Evolutionary conservation across 2,113 vertebrate species (phyloP), one percentile per base, ranked within the genome.

Genomic region (Seriola dumerili): DNA sequence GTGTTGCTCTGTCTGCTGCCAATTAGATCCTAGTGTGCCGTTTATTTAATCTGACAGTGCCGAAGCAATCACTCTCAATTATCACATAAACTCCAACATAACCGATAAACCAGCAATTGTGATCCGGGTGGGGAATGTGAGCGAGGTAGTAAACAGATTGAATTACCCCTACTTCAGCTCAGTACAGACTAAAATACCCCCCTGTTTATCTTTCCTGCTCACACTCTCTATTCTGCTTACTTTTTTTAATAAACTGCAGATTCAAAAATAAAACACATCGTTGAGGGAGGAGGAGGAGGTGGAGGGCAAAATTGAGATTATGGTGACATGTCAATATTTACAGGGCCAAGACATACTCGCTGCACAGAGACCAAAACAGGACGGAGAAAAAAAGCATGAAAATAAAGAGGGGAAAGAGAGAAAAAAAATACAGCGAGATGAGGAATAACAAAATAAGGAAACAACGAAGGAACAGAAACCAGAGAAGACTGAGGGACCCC

Each of bases 1-100:
- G 88, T 87, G 65, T 64, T 87, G 75, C 78, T 87, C 84, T 84
- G 89, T 86, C 93, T 94, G 94, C 90, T 88, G 91, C 89, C 90
- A 95, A 95, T 95, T 94, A 94, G 83, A 90, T 82, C 64, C 76
- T 72, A 85, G 89, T 70, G 86, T 93, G 86, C 80, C 75, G 82
- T 93, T 94, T 94, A 94, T 94, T 94, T 93, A 92, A 95, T 94
- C 88, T 92, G 91, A 95, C 91, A 88, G 90, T 58, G 81, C 82
- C 12, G 70, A 89, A 91, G 81, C 87, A 90, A 92, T 94, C 92
- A 80, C 76, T 92, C 90, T 93, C 89, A 94, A 94, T 95, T 95
- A 95, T 81, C 86, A 89, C 84, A 88, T 92, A 89, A 90, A 91
- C 80, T 87, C 71, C 80, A 88, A 91, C 91, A 91, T 82, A 92